phyloP scores from a whole-genome alignment of 2,113 vertebrate species.

The Pelodiscus sinensis region DNA sequence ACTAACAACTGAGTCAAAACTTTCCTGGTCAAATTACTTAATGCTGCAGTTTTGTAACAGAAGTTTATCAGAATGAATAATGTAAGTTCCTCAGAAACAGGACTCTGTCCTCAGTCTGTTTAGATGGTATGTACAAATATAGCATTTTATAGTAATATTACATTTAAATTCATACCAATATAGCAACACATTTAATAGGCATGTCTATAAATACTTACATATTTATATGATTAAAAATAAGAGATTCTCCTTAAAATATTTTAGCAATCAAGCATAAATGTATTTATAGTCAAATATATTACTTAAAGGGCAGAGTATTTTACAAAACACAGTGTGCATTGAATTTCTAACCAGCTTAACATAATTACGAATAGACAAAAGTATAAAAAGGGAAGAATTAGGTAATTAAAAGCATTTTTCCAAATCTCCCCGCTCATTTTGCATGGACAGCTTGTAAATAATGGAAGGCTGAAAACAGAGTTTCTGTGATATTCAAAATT shows the following conservation, averaged over 20 bases:
- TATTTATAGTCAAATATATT: not conserved
- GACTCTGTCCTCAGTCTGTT: not conserved
- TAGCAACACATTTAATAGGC: not conserved
- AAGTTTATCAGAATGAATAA: not conserved
- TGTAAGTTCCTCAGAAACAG: not conserved
- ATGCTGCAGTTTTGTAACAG: fast-evolving
- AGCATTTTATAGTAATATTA: not conserved
- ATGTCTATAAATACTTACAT: not conserved
- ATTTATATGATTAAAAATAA: not conserved
- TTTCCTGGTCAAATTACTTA: not conserved
- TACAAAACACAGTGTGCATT: not conserved
- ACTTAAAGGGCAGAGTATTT: not conserved
- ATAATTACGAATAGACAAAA: not conserved
- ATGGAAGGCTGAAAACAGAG: not conserved
- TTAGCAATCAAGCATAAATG: not conserved
- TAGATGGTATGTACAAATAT: not conserved
- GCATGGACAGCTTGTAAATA: not conserved
- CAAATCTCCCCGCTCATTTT: not conserved
- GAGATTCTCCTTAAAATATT: not conserved
- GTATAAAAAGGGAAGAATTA: not conserved
- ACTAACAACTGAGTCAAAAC: fast-evolving
- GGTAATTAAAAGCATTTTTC: not conserved
- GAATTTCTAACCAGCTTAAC: not conserved
- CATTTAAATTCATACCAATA: not conserved
- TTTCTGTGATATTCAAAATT: not conserved